Evolutionary conservation across 2,888 invertebrate genomes (phyloP), one percentile per base, ranked within the genome.

Genomic region (Adelphocoris suturalis): DNA sequence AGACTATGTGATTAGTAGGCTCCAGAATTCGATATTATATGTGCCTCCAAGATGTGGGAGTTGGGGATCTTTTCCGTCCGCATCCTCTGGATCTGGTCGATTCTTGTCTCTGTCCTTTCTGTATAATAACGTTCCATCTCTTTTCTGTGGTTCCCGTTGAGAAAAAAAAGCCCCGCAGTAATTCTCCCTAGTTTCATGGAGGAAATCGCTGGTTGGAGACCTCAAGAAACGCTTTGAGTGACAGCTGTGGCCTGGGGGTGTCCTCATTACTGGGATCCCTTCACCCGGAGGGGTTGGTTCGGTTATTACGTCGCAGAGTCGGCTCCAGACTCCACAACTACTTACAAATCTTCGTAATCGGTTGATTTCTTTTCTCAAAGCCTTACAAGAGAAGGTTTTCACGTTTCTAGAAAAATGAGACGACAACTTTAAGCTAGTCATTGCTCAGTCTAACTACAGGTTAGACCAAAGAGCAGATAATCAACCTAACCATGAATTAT

Each of bases 191-290:
- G 46, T 78, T 78, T 78, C 23, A 23, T 68, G 68, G 23, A 68
- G 68, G 68, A 68, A 68, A 68, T 68, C 23, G 68, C 4, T 19
- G 68, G 68, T 68, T 23, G 68, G 68, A 23, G 23, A 23, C 68
- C 23, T 68, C 23, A 68, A 19, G 23, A 5, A 68, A 23, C 23
- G 68, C 68, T 68, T 37, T 78, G 78, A 78, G 46, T 78, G 78
- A 78, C 78, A 78, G 78, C 78, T 78, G 78, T 78, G 78, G 78
- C 78, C 78, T 78, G 78, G 46, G 78, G 78, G 78, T 78, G 78
- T 78, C 78, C 78, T 46, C 78, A 78, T 78, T 68, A 68, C 68
- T 52, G 16, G 52, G 52, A 52, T 52, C 68, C 19, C 19, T 61
- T 23, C 68, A 1, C n/a, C 57, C 57, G 37, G 37, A 5, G 57